Percentiles rank a stretch among this genome's conserved stretches.
phyloP scores from a whole-genome alignment of 2,797 vertebrate genomes.

The Simalia tracyae region DNA sequence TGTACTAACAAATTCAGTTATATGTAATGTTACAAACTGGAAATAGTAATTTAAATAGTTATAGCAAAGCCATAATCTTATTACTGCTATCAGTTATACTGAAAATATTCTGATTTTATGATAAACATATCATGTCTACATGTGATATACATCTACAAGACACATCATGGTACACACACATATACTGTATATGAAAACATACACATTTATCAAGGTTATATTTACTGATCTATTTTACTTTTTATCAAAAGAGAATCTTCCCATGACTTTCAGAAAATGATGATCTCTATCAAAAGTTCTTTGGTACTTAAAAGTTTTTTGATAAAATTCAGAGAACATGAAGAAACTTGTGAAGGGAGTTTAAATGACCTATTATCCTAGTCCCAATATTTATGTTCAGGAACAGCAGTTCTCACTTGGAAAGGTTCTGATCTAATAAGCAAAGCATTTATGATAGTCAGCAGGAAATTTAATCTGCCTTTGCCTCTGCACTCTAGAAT shows the following conservation, averaged over 20 bases:
- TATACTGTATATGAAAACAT: neutral
- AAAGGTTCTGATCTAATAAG: slow-evolving; percentile 68
- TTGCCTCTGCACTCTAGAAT: slow-evolving; percentile 63
- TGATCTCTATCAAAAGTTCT: slow-evolving; percentile 23
- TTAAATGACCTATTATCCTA: slow-evolving; percentile 62
- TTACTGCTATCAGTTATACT: slow-evolving; percentile 14
- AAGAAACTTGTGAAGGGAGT: slow-evolving; percentile 59
- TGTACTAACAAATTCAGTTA: neutral
- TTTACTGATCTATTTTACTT: neutral
- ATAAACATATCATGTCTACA: neutral
- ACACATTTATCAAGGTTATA: neutral
- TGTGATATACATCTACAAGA: neutral
- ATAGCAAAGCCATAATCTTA: slow-evolving; percentile 3
- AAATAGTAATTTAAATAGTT: neutral
- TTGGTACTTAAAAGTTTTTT: slow-evolving; percentile 48
- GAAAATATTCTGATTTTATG: neutral
- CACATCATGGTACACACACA: neutral
- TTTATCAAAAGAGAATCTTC: neutral
- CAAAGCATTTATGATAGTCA: slow-evolving; percentile 73
- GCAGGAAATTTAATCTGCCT: slow-evolving; percentile 77
- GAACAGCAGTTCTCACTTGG: slow-evolving; percentile 60
- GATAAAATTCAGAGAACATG: slow-evolving; percentile 47
- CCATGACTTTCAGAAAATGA: slow-evolving; percentile 39
- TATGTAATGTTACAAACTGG: neutral
- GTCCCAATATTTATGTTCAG: slow-evolving; percentile 55